Conservation (phyloP, 2,888 invertebrate genomes). For the Punctoribates punctum region DNA sequence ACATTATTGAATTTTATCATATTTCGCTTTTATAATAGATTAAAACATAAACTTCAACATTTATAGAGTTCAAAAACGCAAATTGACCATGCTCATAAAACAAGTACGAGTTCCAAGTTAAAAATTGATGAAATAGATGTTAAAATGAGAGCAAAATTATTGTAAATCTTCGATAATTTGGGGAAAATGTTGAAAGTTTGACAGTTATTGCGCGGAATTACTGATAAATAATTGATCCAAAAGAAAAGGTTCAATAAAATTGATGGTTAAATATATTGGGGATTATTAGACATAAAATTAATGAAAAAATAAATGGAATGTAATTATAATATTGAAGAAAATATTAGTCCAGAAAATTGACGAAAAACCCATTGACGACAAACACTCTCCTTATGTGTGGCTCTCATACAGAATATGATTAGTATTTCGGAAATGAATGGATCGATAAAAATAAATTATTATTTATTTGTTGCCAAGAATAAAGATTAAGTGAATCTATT, state of each 20-base stretch:
- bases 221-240: background rate
- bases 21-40: too few relatives aligned
- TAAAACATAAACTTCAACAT: too few relatives aligned
- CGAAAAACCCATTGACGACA: background rate
- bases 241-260: background rate
- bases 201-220: background rate
- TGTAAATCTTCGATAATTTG: background rate
- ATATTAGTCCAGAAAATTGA: background rate
- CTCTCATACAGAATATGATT: background rate
- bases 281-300: background rate
- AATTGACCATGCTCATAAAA: too few relatives aligned
- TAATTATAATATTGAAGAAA: conserved; percentile 3
- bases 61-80: too few relatives aligned
- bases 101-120: too few relatives aligned
- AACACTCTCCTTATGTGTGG: too few relatives aligned
- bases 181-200: background rate
- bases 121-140: background rate
- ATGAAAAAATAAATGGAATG: conserved; percentile 16
- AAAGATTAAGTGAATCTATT: background rate
- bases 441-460: conserved; percentile 16
- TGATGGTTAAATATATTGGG: background rate
- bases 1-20: too few relatives aligned
- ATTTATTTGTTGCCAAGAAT: conserved; percentile 2
- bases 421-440: background rate
- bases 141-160: background rate